Base-by-base conservation (phyloP, 2,113 vertebrate species). In the Dasyurus viverrinus region DNA sequence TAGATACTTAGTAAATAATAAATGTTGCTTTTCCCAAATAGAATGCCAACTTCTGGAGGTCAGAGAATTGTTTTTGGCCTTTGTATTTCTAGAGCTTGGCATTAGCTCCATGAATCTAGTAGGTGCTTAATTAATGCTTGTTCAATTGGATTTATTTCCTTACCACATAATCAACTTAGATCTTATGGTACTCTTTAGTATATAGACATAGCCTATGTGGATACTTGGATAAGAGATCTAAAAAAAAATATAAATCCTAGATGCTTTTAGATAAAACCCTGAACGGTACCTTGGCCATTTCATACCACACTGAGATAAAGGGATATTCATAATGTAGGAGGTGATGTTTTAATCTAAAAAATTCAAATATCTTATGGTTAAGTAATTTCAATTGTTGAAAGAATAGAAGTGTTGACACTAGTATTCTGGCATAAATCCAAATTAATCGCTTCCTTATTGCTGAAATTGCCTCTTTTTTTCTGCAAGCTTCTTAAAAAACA, bases 141-240 rank as follows among this genome's bases (percentile, higher is more conserved):
- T n/a, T 84, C 68, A 84, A 4, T 84, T 84, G 68, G 68, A 84
- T n/a, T 84, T n/a, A 84, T 84, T 84, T 1, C 7, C 19, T 42
- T 84, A 42, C 68, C 68, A 84, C 19, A 22, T 42, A 22, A 84
- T 42, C 36, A 84, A 23, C 16, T 42, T 50, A 96, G 53, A 36
- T 96, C 89, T 97, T 96, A 93, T 90, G 54, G 26, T 92, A 36
- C 92, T n/a, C 96, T 96, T 94, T 92, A 27, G 95, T 94, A 90
- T 42, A 6, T 94, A 94, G 95, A 91, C 25, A 2, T 91, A 36
- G 93, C 36, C 30, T 53, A 84, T 8, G 16, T 42, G 23, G 68
- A 30, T 89, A 10, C 52, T 94, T 97, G 92, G 91, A 94, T 93
- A 93, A 22, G 42, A 68, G 26, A 89, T 94, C 95, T 98, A 47